Conservation (phyloP, 2,888 invertebrate species). For the Boloria euphrosyne region DNA sequence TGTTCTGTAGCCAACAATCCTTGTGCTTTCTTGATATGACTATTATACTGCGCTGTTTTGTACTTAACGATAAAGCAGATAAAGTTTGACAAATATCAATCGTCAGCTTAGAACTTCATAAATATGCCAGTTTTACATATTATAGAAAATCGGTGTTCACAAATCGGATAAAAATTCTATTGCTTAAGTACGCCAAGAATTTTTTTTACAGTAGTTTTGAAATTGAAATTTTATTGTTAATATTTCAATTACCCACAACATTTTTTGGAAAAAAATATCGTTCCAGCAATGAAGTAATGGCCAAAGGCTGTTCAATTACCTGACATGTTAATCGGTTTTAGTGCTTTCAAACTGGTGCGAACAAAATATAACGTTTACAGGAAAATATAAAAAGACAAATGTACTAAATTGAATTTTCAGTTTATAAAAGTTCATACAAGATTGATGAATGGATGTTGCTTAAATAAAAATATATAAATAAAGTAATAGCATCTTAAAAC, state of each 20-base stretch:
- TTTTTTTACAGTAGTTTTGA: neutral
- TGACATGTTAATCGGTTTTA: constrained; percentile 21
- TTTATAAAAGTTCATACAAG: neutral
- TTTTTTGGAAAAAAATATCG: constrained; percentile 18
- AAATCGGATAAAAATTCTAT: too few relatives aligned
- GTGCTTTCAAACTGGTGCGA: constrained; percentile 1
- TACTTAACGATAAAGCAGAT: too few relatives aligned
- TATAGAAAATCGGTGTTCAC: too few relatives aligned
- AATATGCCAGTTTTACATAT: too few relatives aligned
- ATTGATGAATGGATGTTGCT: neutral
- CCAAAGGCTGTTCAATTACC: constrained; percentile 24
- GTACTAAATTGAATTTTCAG: neutral
- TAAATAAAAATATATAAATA: too few relatives aligned
- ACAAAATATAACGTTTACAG: neutral
- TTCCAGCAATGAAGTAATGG: neutral
- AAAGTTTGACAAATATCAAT: too few relatives aligned
- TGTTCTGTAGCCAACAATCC: constrained; percentile 27
- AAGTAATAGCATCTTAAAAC: too few relatives aligned
- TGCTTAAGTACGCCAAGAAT: too few relatives aligned
- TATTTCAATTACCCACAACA: constrained; percentile 9
- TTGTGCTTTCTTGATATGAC: constrained; percentile 10
- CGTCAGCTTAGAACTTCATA: too few relatives aligned
- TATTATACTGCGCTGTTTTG: constrained; percentile 1
- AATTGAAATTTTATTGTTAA: neutral
- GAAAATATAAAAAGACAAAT: constrained; percentile 8